Evolutionary conservation across 2,797 vertebrate genomes (phyloP).

Genomic region (Coluber constrictor): DNA sequence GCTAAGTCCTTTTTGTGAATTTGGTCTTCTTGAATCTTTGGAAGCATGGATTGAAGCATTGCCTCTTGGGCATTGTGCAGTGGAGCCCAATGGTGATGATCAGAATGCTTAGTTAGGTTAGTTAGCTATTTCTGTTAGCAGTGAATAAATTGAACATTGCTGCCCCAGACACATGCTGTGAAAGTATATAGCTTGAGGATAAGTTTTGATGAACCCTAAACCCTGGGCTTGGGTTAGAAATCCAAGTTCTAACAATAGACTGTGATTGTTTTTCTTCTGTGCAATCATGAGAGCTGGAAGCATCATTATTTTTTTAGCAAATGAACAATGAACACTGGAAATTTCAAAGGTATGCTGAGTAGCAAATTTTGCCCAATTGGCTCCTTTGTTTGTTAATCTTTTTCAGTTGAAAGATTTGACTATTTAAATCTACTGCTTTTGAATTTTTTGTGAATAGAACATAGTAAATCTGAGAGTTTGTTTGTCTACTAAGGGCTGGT

Average conservation of each 20-base stretch:
- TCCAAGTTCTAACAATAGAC: no score
- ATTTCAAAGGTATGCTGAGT: not conserved
- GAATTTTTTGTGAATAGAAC: not conserved
- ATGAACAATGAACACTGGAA: no score
- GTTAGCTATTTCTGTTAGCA: not conserved
- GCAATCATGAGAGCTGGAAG: not conserved
- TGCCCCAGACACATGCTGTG: not conserved
- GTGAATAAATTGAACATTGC: not conserved
- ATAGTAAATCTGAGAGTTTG: not conserved
- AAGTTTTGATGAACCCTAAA: not conserved
- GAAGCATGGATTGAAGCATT: not conserved
- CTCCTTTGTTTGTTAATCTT: not conserved
- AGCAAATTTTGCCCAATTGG: not conserved
- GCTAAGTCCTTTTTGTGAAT: not conserved
- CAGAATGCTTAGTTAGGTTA: not conserved
- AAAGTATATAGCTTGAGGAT: not conserved
- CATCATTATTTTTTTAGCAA: not conserved
- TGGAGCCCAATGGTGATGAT: not conserved
- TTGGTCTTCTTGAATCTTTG: not conserved
- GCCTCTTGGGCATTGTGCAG: not conserved
- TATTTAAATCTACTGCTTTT: not conserved
- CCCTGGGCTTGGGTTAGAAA: not conserved
- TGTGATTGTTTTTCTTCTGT: not conserved
- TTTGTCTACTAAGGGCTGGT: not conserved
- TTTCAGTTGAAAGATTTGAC: not conserved